A percentile compares a stretch with the other conserved stretches of the same genome.
These are phyloP conservation scores for Xestia xanthographa DNA, from an alignment of 2,888 invertebrate species.

Conservation along the genomic window DNA sequence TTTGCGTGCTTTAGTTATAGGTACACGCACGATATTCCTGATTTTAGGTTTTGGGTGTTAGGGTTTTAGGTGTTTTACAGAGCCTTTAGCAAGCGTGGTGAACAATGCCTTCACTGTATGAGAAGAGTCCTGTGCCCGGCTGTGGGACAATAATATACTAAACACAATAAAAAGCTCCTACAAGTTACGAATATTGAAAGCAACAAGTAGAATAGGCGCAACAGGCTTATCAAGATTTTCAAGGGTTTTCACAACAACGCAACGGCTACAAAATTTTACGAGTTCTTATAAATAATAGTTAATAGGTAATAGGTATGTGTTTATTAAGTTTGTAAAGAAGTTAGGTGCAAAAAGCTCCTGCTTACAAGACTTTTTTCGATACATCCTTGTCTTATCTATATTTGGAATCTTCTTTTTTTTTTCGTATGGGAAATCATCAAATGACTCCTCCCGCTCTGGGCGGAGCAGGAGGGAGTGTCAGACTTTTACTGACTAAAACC, in stretches of 20 bases:
- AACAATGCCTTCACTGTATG: background rate
- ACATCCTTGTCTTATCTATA: too few species aligned
- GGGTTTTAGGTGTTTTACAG: background rate
- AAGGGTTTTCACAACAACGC: too few species aligned
- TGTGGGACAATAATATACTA: background rate
- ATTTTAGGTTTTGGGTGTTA: conserved; percentile 1
- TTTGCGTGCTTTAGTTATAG: background rate
- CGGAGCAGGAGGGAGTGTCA: too few species aligned
- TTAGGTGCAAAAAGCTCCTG: background rate
- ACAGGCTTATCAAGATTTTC: too few species aligned
- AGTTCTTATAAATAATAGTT: too few species aligned
- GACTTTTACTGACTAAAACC: too few species aligned
- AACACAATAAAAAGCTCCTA: background rate
- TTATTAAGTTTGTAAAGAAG: background rate
- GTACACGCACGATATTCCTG: background rate
- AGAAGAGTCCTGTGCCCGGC: background rate
- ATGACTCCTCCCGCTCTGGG: too few species aligned
- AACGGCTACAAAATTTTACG: too few species aligned
- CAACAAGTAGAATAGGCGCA: conserved; percentile 24
- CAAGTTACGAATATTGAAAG: background rate
- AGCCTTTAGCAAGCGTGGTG: background rate
- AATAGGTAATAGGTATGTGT: too few species aligned
- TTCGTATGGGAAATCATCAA: too few species aligned
- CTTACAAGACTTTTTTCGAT: background rate
- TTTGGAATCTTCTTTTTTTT: too few species aligned